Evolutionary conservation across 2,888 invertebrate genomes (phyloP).

Genomic region (Plebejus melissa): DNA sequence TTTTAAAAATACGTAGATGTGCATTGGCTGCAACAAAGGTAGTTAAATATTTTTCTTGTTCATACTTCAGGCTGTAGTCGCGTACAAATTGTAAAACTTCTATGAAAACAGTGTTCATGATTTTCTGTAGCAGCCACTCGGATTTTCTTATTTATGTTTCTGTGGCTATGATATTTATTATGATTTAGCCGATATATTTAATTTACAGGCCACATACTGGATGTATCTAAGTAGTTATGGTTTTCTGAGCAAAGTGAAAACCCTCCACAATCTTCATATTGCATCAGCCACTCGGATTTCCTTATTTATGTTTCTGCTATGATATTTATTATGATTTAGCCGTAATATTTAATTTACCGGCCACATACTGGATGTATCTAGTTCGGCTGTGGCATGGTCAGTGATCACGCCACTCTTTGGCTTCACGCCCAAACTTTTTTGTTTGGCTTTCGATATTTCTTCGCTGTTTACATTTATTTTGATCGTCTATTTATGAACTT

Average conservation of each 20-base stretch:
- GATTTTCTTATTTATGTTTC: neutral
- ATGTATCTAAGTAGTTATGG: slow-evolving; percentile 6
- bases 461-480: slow-evolving; percentile 28
- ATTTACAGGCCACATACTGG: neutral
- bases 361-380: slow-evolving; percentile 16
- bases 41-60: neutral
- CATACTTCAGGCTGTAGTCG: too few species aligned
- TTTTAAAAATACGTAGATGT: neutral
- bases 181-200: neutral
- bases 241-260: too few species aligned
- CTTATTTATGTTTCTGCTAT: neutral
- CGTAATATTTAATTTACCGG: neutral
- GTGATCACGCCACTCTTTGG: slow-evolving; percentile 65
- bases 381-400: slow-evolving; percentile 47
- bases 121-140: too few species aligned
- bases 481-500: neutral
- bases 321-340: neutral
- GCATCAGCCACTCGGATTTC: too few species aligned
- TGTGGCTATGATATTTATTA: neutral
- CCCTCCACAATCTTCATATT: too few species aligned
- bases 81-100: too few species aligned
- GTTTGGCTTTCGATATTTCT: slow-evolving; percentile 51
- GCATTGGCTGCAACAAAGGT: neutral
- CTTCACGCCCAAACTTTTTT: slow-evolving; percentile 52
- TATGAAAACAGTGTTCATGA: too few species aligned